Conservation (phyloP, 2,888 invertebrate genomes). For the Caenorhabditis auriculariae region DNA sequence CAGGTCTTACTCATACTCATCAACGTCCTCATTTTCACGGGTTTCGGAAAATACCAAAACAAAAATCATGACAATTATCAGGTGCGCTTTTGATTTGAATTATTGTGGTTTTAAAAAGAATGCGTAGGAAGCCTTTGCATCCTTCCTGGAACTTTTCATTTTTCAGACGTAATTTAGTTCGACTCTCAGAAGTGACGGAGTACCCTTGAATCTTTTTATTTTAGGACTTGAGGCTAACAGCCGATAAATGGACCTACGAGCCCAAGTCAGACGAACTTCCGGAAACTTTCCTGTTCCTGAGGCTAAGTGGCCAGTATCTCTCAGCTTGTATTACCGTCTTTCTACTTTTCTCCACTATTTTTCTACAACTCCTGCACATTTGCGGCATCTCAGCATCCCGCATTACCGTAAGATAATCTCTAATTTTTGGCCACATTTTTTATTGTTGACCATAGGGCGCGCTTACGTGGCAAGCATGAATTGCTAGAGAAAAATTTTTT, state of each 20-base stretch:
- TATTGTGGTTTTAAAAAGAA: not conserved
- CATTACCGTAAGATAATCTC: constrained; percentile 50
- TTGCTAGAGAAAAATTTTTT: too few relatives aligned
- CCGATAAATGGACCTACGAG: constrained; percentile 56
- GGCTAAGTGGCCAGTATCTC: constrained; percentile 51
- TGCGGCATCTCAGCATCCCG: constrained; percentile 46
- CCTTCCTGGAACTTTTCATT: too few relatives aligned
- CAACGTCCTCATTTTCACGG: constrained; percentile 56
- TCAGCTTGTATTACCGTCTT: constrained; percentile 42
- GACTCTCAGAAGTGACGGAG: too few relatives aligned
- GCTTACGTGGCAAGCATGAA: not conserved
- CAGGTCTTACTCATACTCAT: constrained; percentile 52
- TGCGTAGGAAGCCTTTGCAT: too few relatives aligned
- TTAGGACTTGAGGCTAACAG: constrained; percentile 51
- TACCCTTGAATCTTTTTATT: constrained; percentile 1
- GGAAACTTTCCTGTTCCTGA: constrained; percentile 49
- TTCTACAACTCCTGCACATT: constrained; percentile 49
- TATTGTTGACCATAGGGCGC: constrained; percentile 1
- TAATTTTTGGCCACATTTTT: constrained; percentile 5
- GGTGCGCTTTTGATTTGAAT: constrained; percentile 9
- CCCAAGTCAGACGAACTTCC: constrained; percentile 42
- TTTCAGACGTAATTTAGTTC: too few relatives aligned
- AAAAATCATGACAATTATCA: constrained; percentile 33
- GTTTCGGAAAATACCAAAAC: constrained; percentile 58
- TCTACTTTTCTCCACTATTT: constrained; percentile 44